phyloP scores from a whole-genome alignment of 1,140 invertebrate genomes.

The Drosophila tristis region DNA sequence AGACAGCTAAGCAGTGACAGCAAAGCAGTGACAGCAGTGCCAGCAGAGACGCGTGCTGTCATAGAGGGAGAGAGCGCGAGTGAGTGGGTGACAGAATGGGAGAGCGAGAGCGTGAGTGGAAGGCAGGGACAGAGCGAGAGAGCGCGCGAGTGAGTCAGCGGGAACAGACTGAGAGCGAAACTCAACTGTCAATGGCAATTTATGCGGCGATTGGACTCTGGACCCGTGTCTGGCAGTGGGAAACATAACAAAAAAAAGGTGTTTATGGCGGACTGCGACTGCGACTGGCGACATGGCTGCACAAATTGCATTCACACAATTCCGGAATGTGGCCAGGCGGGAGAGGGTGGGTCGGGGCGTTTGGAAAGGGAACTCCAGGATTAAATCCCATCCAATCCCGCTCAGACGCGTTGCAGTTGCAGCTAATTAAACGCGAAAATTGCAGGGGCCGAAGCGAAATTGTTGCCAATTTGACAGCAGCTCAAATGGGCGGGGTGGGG shows the following conservation, averaged over 20 bases:
- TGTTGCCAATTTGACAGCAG: conserved; percentile 48
- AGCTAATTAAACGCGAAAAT: conserved; percentile 78
- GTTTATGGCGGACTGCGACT: conserved; percentile 59
- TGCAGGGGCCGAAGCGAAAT: conserved; percentile 42
- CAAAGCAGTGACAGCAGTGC: too few relatives aligned
- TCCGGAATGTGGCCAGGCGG: conserved; percentile 62
- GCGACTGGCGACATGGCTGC: conserved; percentile 72
- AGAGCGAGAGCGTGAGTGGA: too few relatives aligned
- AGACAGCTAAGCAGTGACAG: too few relatives aligned
- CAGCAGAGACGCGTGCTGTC: too few relatives aligned
- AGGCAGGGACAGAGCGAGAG: too few relatives aligned
- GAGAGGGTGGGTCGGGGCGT: too few relatives aligned
- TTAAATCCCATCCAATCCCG: background rate
- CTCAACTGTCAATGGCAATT: conserved; percentile 37
- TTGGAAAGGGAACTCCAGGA: background rate
- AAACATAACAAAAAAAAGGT: conserved; percentile 58
- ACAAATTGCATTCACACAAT: conserved; percentile 72
- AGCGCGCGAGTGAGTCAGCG: too few relatives aligned
- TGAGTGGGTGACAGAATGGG: too few relatives aligned
- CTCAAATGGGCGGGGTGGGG: background rate
- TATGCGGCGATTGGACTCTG: conserved; percentile 13
- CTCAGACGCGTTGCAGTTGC: conserved; percentile 30
- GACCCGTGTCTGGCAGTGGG: conserved; percentile 13
- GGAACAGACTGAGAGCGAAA: background rate
- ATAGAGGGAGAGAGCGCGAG: too few relatives aligned